Conservation (phyloP, 2,888 invertebrate species). For the Lacanobia wlatinum region DNA sequence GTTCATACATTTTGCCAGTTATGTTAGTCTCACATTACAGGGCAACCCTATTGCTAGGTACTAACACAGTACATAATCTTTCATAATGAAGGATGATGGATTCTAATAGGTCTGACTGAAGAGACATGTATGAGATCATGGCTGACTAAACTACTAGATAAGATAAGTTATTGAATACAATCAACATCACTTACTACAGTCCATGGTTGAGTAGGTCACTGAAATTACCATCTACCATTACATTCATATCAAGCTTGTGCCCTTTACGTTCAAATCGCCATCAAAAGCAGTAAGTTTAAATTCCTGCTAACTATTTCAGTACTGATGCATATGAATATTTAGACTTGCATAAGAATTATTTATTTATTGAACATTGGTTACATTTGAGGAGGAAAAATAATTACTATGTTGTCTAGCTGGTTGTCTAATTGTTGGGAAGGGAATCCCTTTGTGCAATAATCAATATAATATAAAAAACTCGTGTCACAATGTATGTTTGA, state of each 20-base stretch:
- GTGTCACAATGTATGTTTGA: too few species aligned
- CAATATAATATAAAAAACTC: too few species aligned
- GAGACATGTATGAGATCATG: slow-evolving; percentile 4
- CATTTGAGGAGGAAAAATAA: too few species aligned
- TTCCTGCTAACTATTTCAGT: not conserved
- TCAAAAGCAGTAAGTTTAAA: not conserved
- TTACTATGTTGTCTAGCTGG: too few species aligned
- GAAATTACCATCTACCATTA: not conserved
- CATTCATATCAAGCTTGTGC: not conserved
- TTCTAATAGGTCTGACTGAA: not conserved
- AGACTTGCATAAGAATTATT: not conserved
- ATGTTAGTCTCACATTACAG: not conserved
- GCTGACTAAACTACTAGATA: not conserved
- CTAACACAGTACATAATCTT: not conserved
- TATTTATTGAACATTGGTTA: too few species aligned
- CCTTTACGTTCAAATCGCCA: not conserved
- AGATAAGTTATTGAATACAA: slow-evolving; percentile 9
- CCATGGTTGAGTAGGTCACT: not conserved
- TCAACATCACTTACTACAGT: slow-evolving; percentile 2
- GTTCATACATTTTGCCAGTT: not conserved
- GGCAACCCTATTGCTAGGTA: not conserved
- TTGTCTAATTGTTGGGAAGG: too few species aligned
- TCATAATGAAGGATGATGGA: not conserved
- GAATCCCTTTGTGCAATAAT: too few species aligned
- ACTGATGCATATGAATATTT: too few species aligned